Evolutionary conservation across 2,888 invertebrate genomes (phyloP).

Genomic region (Ichneumoninae sp.): DNA sequence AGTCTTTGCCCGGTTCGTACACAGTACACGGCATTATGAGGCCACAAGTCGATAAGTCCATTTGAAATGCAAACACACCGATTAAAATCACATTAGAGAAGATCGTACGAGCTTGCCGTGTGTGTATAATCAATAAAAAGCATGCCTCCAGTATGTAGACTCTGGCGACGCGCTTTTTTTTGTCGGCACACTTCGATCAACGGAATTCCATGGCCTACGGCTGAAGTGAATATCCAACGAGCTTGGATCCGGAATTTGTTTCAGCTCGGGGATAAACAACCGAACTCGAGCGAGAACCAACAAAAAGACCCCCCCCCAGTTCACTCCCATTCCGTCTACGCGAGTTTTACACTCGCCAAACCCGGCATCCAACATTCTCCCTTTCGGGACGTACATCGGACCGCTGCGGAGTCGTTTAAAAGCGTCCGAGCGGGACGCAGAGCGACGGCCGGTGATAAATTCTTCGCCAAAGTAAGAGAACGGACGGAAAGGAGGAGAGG

Average conservation of each 20-base stretch:
- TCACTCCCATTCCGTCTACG: not conserved
- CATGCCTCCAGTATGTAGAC: constrained; percentile 34
- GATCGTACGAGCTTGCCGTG: constrained; percentile 63
- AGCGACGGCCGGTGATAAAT: constrained; percentile 62
- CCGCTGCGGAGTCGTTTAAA: constrained; percentile 35
- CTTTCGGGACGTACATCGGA: not conserved
- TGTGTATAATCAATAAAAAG: constrained; percentile 40
- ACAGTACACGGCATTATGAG: constrained; percentile 56
- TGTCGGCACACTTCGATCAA: constrained; percentile 32
- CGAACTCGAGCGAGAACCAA: not conserved
- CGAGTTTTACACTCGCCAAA: constrained; percentile 15
- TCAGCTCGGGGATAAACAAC: not conserved
- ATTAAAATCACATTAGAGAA: constrained; percentile 83
- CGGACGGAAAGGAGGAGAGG: constrained; percentile 31
- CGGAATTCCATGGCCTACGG: constrained; percentile 21
- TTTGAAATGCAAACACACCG: constrained; percentile 82
- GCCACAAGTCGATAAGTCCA: constrained; percentile 73
- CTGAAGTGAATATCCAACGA: constrained; percentile 17
- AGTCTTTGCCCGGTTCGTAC: constrained; percentile 42
- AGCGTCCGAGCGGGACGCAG: constrained; percentile 28
- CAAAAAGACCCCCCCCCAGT: not conserved
- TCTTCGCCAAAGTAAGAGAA: constrained; percentile 41
- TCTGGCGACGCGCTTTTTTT: constrained; percentile 41
- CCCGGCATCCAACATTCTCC: constrained; percentile 15
- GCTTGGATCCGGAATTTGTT: constrained; percentile 26